A percentile compares a stretch with the other conserved stretches of the same genome.
Evolutionary conservation across 1,140 invertebrate species (phyloP).

Genomic region (Trichogramma pretiosum): DNA sequence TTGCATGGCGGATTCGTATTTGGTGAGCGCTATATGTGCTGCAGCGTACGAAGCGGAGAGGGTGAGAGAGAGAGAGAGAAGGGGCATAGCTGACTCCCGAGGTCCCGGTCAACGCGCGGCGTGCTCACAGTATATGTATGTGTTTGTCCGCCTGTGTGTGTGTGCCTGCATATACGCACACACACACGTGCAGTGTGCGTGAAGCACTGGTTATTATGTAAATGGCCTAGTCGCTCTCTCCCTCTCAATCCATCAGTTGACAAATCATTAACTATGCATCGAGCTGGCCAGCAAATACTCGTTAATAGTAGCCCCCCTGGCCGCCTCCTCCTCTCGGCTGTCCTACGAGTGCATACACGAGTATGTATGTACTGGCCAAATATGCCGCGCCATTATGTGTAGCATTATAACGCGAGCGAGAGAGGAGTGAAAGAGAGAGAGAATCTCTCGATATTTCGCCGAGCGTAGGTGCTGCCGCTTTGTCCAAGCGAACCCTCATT

Average conservation of each 20-base stretch:
- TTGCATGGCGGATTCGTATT: constrained; percentile 9
- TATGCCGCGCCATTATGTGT: constrained; percentile 30
- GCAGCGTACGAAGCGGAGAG: not conserved
- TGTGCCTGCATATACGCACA: not conserved
- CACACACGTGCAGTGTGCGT: not conserved
- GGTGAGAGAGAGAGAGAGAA: not conserved
- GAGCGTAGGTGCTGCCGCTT: no score
- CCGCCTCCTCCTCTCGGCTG: constrained; percentile 10
- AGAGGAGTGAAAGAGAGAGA: no score
- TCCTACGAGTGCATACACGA: not conserved
- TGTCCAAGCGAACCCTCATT: no score
- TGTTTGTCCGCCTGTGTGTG: not conserved
- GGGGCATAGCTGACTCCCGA: no score
- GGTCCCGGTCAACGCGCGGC: not conserved
- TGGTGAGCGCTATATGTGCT: not conserved
- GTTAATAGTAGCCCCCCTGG: constrained; percentile 34
- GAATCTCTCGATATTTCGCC: no score
- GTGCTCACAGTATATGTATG: not conserved
- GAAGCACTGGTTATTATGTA: not conserved
- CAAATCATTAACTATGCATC: constrained; percentile 50
- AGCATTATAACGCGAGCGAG: constrained; percentile 24
- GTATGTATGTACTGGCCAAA: constrained; percentile 18
- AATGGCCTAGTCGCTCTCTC: not conserved
- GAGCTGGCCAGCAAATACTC: constrained; percentile 46
- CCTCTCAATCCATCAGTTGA: constrained; percentile 41